Percentiles rank a stretch among this genome's conserved stretches.
phyloP scores from a whole-genome alignment of 2,113 vertebrate species.

The Pelecanoides urinatrix region DNA sequence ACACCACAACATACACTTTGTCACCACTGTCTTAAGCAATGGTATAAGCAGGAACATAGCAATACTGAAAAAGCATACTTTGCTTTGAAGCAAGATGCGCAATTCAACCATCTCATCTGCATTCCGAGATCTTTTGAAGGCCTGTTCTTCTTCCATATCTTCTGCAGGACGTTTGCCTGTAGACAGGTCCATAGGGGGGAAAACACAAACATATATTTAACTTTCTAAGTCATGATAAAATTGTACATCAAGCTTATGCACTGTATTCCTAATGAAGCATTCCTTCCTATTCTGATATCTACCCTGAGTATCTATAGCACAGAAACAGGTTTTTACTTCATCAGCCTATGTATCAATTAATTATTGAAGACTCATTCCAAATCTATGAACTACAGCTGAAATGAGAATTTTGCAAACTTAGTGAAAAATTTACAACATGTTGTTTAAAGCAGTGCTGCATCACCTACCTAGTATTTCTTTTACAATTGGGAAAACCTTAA shows the following conservation, averaged over 20 bases:
- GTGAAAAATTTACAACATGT: background rate
- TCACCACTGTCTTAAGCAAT: background rate
- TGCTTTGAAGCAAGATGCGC: conserved; percentile 96
- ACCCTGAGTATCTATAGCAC: background rate
- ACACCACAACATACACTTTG: background rate
- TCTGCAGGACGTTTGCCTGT: conserved; percentile 95
- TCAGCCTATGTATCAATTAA: background rate
- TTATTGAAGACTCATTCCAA: background rate
- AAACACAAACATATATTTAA: background rate
- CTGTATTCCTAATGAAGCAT: background rate
- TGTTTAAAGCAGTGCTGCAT: background rate
- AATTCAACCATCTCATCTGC: conserved; percentile 96
- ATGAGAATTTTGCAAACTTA: background rate
- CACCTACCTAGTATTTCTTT: background rate
- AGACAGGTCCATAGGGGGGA: conserved; percentile 7
- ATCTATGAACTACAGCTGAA: background rate
- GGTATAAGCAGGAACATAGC: background rate
- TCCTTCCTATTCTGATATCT: background rate
- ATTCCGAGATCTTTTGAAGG: conserved; percentile 94
- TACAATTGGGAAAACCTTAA: background rate
- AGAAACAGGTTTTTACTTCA: background rate
- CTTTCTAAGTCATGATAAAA: background rate
- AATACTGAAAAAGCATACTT: conserved; percentile 75
- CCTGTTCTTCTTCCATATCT: conserved; percentile 92
- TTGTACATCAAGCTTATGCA: background rate